Conservation (phyloP, 2,888 invertebrate species). For the Tinea trinotella region DNA sequence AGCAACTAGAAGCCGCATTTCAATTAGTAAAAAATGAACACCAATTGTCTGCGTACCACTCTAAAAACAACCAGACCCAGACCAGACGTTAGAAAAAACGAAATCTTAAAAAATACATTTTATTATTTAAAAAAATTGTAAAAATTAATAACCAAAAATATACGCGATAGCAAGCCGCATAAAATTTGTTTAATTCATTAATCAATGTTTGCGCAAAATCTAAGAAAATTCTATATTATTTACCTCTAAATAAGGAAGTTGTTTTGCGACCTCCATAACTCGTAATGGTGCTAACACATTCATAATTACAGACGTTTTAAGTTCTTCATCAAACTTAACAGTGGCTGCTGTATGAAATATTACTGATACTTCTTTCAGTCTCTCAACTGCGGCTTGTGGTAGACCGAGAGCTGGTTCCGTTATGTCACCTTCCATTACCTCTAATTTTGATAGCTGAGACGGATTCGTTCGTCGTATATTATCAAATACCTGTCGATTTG, state of each 20-base stretch:
- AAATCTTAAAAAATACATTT: too few relatives aligned
- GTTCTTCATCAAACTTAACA: slow-evolving; percentile 84
- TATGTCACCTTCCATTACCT: slow-evolving; percentile 76
- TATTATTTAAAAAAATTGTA: too few relatives aligned
- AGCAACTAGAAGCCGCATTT: too few relatives aligned
- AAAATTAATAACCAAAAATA: too few relatives aligned
- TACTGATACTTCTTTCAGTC: slow-evolving; percentile 75
- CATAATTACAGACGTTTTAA: slow-evolving; percentile 80
- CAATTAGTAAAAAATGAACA: too few relatives aligned
- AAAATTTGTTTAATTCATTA: too few relatives aligned
- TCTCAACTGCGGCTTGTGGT: slow-evolving; percentile 58
- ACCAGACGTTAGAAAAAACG: too few relatives aligned
- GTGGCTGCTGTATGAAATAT: slow-evolving; percentile 90
- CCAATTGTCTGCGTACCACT: too few relatives aligned
- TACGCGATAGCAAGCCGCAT: too few relatives aligned
- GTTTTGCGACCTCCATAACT: slow-evolving; percentile 78
- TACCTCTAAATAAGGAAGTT: slow-evolving; percentile 78
- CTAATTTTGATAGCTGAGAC: slow-evolving; percentile 73
- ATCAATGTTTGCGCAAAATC: too few relatives aligned
- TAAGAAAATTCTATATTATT: too few relatives aligned
- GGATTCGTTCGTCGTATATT: slow-evolving; percentile 69
- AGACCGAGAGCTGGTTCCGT: slow-evolving; percentile 73
- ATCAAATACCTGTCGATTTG: slow-evolving; percentile 77
- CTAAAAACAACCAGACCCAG: too few relatives aligned
- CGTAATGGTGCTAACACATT: slow-evolving; percentile 82